Conservation (phyloP, 2,888 invertebrate genomes). For the Tanytarsus gracilentus region DNA sequence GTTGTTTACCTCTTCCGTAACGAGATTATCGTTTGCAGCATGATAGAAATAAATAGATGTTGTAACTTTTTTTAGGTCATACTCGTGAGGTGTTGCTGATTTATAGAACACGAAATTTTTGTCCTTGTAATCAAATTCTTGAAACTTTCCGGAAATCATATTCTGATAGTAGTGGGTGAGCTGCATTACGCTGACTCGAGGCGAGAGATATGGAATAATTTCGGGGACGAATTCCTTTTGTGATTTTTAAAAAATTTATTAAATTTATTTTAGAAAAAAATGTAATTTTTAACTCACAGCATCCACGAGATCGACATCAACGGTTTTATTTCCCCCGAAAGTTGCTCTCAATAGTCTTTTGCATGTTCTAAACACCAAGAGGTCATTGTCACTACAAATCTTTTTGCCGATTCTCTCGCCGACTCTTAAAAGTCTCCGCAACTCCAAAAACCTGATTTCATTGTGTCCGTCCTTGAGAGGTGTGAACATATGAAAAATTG, state of each 20-base stretch:
- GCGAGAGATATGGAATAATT: neutral
- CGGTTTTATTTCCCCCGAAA: neutral
- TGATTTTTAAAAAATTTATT: neutral
- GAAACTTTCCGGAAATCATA: slow-evolving; percentile 34
- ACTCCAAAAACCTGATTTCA: slow-evolving; percentile 3
- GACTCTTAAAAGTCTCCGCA: neutral
- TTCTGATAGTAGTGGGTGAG: slow-evolving; percentile 48
- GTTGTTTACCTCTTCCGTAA: neutral
- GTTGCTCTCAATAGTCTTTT: neutral
- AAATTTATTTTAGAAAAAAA: neutral
- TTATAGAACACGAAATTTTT: slow-evolving; percentile 42
- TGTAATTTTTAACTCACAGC: neutral
- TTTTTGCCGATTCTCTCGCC: neutral
- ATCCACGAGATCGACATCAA: neutral
- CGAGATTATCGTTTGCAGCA: neutral
- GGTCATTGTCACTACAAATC: slow-evolving; percentile 1
- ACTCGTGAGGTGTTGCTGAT: slow-evolving; percentile 41
- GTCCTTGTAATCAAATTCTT: slow-evolving; percentile 44
- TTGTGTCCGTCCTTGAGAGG: slow-evolving; percentile 3
- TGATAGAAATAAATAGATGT: slow-evolving; percentile 37
- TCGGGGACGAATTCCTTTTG: neutral
- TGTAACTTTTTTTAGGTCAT: slow-evolving; percentile 40
- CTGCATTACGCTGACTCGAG: slow-evolving; percentile 37
- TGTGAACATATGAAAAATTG: neutral
- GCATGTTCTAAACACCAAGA: neutral